Evolutionary conservation across 2,797 vertebrate genomes (phyloP).

Genomic region (Orestias chungarensis): DNA sequence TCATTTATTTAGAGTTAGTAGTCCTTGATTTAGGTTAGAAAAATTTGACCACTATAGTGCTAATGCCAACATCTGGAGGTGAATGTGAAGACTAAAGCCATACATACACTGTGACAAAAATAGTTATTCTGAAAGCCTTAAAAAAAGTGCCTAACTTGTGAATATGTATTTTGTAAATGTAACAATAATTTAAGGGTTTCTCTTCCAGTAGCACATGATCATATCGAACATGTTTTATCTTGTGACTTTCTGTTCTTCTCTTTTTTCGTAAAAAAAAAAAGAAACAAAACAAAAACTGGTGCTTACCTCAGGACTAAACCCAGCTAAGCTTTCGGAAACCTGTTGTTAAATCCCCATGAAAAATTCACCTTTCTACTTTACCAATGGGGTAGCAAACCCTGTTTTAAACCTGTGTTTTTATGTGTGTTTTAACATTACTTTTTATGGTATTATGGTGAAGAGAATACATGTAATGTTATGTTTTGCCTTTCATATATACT

Average conservation of each 20-base stretch:
- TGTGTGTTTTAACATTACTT: slow-evolving; percentile 71
- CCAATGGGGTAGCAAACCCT: slow-evolving; percentile 64
- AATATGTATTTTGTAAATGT: slow-evolving; percentile 49
- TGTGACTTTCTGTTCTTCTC: slow-evolving; percentile 59
- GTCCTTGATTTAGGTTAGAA: slow-evolving; percentile 64
- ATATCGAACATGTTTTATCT: slow-evolving; percentile 74
- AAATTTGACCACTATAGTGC: slow-evolving; percentile 82
- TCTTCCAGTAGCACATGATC: slow-evolving; percentile 76
- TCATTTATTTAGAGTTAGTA: slow-evolving; percentile 43
- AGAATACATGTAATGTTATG: slow-evolving; percentile 72
- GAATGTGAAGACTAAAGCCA: slow-evolving; percentile 86
- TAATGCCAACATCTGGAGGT: slow-evolving; percentile 83
- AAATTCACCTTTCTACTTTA: slow-evolving; percentile 37
- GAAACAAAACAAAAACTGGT: slow-evolving; percentile 58
- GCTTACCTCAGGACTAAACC: slow-evolving; percentile 85
- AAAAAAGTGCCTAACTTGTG: slow-evolving; percentile 61
- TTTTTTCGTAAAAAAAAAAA: slow-evolving; percentile 20
- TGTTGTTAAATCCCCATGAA: slow-evolving; percentile 25
- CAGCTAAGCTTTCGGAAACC: slow-evolving; percentile 74
- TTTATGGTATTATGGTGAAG: slow-evolving; percentile 54
- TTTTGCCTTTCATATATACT: slow-evolving; percentile 66
- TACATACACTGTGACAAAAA: slow-evolving; percentile 84
- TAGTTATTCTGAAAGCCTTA: slow-evolving; percentile 72
- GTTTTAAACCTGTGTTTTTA: slow-evolving; percentile 81
- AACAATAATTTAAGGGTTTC: slow-evolving; percentile 72